Conservation (phyloP, 2,888 invertebrate species). For the Eristalis intricaria region DNA sequence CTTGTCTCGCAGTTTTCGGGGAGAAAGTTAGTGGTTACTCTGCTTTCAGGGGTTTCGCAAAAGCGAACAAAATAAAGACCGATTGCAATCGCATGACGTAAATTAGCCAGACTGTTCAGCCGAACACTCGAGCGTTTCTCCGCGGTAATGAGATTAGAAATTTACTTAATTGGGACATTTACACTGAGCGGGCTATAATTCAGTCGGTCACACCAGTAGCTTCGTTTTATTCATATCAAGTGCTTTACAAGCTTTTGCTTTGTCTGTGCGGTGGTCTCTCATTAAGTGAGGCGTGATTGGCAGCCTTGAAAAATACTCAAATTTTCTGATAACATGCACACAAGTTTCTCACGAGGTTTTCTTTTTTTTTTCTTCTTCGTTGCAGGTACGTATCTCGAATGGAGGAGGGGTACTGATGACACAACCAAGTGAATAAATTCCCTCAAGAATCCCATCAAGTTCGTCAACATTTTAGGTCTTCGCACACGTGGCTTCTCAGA, state of each 20-base stretch:
- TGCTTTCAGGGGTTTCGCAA: neutral
- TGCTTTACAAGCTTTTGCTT: neutral
- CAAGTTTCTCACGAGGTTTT: neutral
- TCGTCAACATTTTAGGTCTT: conserved; percentile 2
- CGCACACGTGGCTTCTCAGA: conserved; percentile 7
- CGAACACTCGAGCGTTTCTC: neutral
- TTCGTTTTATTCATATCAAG: neutral
- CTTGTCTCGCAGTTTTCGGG: neutral
- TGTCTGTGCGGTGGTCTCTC: neutral
- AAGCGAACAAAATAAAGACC: neutral
- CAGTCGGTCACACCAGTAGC: conserved; percentile 13
- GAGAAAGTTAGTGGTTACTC: neutral
- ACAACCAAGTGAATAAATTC: conserved; percentile 1
- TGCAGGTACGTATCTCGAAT: conserved; percentile 39
- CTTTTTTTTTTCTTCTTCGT: conserved; percentile 23
- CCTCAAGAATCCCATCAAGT: conserved; percentile 54
- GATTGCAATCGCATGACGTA: neutral
- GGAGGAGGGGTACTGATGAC: neutral
- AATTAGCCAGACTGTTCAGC: neutral
- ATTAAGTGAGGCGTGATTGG: neutral
- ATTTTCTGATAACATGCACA: neutral
- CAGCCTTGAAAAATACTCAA: neutral
- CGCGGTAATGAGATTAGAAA: neutral
- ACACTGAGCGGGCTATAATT: neutral
- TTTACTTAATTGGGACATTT: neutral